Evolutionary conservation across 2,113 vertebrate species (phyloP), one percentile per base, ranked within the genome.

Genomic region (Rhinoderma darwinii): DNA sequence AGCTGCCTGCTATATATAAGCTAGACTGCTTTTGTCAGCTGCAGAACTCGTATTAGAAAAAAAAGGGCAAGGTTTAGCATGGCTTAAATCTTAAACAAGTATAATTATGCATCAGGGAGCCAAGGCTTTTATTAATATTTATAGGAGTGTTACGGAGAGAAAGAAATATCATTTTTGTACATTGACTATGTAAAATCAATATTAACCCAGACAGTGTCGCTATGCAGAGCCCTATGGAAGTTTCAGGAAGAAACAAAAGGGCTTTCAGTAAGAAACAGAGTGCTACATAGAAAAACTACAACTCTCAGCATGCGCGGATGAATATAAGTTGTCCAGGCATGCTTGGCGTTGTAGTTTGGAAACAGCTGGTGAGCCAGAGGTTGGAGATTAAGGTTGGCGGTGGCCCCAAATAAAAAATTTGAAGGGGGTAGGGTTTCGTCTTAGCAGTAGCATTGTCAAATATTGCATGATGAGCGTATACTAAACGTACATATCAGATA

Each of bases 21-120:
- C 43, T 30, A 78, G 84, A 79, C 61, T 80, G 84, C 76, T 51
- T 79, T 63, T 79, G 61, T 86, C 84, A 86, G 84, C 84, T 68
- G 43, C 75, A 80, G 44, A 72, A 70, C 66, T 75, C 22, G 14
- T 54, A 79, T 79, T 66, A 66, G 47, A 61, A 79, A 80, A n/a
- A 84, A 80, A 81, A 72, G n/a, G 73, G 56, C 75, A 86, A 73
- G 22, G 76, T 80, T 73, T 56, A 15, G 84, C 27, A 56, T 73
- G 47, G 47, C 72, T 86, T 81, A 86, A 86, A 86, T 86, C 77
- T 81, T 86, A 70, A 86, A 81, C 75, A 86, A 81, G 39, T 80
- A 77, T 86, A 86, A 86, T 86, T 81, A 72, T 86, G 63, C 76
- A 81, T 80, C 32, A 44, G 77, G 77, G 84, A 81, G 84, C 61